phyloP scores from a whole-genome alignment of 2,888 invertebrate genomes.

The Drosophila ezoana region DNA sequence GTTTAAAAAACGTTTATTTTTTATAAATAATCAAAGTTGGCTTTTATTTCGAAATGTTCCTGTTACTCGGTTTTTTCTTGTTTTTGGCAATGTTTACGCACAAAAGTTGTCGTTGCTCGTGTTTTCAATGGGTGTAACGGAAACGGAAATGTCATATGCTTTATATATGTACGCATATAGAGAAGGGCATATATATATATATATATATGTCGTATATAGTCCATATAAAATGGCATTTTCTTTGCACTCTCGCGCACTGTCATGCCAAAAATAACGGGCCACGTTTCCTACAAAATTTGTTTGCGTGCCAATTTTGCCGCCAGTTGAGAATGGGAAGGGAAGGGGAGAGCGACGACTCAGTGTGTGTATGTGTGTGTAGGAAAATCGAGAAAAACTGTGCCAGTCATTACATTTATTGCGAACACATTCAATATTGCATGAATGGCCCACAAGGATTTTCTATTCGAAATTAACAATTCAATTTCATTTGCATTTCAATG shows the following conservation, averaged over 20 bases:
- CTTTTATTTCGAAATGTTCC: slow-evolving; percentile 19
- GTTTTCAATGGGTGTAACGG: slow-evolving; percentile 62
- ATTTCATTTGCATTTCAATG: slow-evolving; percentile 81
- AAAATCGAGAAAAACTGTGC: slow-evolving; percentile 67
- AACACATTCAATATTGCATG: slow-evolving; percentile 80
- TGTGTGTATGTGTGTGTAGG: neutral
- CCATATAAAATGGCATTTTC: slow-evolving; percentile 60
- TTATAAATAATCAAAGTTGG: slow-evolving; percentile 14
- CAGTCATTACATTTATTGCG: slow-evolving; percentile 80
- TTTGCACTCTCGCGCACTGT: slow-evolving; percentile 54
- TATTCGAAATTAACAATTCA: slow-evolving; percentile 80
- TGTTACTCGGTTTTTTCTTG: neutral
- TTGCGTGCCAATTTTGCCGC: slow-evolving; percentile 75
- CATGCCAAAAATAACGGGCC: slow-evolving; percentile 70
- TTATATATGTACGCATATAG: slow-evolving; percentile 33
- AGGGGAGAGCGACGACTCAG: too few relatives aligned
- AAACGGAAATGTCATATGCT: slow-evolving; percentile 73
- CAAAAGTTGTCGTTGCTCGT: slow-evolving; percentile 55
- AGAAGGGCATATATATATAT: slow-evolving; percentile 12
- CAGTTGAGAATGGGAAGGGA: slow-evolving; percentile 18
- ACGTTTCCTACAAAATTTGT: slow-evolving; percentile 80
- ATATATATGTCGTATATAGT: slow-evolving; percentile 4
- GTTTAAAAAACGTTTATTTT: slow-evolving; percentile 14
- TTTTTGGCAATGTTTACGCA: slow-evolving; percentile 46
- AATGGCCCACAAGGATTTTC: slow-evolving; percentile 78